Evolutionary conservation across 2,888 invertebrate species (phyloP).

Genomic region (Apotomis betuletana): DNA sequence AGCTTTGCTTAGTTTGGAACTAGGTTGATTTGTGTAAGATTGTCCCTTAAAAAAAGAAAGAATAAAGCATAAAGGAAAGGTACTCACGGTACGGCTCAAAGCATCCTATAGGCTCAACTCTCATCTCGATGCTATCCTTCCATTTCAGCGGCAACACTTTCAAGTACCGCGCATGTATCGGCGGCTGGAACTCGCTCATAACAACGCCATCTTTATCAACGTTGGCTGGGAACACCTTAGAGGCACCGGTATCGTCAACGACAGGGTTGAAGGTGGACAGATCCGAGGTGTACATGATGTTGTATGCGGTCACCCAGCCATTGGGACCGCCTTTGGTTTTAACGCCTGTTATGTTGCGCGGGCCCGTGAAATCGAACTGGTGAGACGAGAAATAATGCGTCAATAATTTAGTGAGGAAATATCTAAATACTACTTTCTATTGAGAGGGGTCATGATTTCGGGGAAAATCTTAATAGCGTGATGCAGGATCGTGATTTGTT

Average conservation of each 20-base stretch:
- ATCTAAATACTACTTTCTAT: too few relatives aligned
- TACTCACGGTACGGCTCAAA: slow-evolving; percentile 86
- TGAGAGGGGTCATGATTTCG: too few relatives aligned
- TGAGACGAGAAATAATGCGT: neutral
- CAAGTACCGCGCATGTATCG: slow-evolving; percentile 88
- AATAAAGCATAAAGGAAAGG: too few relatives aligned
- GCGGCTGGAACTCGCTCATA: slow-evolving; percentile 87
- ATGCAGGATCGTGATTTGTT: too few relatives aligned
- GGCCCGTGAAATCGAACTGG: slow-evolving; percentile 90
- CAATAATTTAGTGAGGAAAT: too few relatives aligned
- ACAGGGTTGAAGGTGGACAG: slow-evolving; percentile 88
- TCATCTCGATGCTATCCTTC: slow-evolving; percentile 88
- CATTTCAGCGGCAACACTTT: slow-evolving; percentile 89
- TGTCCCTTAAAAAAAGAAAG: too few relatives aligned
- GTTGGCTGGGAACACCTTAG: slow-evolving; percentile 88
- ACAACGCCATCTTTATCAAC: slow-evolving; percentile 85
- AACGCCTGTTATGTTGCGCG: slow-evolving; percentile 90
- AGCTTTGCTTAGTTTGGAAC: too few relatives aligned
- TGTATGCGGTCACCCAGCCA: slow-evolving; percentile 90
- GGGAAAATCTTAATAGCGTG: too few relatives aligned
- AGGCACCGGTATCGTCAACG: slow-evolving; percentile 79
- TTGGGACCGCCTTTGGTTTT: slow-evolving; percentile 87
- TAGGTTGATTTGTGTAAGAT: too few relatives aligned
- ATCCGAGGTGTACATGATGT: slow-evolving; percentile 89
- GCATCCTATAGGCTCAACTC: slow-evolving; percentile 91